Base-by-base conservation (phyloP, 2,113 vertebrate genomes). In the Phoenicopterus ruber region DNA sequence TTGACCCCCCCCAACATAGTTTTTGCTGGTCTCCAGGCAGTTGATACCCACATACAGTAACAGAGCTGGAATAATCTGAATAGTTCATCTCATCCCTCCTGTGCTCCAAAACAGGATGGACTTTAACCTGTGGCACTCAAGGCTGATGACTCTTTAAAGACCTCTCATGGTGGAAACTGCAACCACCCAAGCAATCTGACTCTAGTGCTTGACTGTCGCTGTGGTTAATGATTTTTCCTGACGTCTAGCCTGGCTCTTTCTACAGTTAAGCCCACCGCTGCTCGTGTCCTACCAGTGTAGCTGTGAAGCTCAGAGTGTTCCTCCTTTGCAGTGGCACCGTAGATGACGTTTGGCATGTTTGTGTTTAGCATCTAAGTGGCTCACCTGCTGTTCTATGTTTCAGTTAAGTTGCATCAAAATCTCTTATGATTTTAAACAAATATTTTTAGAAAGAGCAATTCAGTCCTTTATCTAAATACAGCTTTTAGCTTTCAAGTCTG, bases 371-470 rank as follows among this genome's bases (percentile, higher is more conserved):
- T 58, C 42, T 46, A 29, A 88, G 63, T 55, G 71, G n/a, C 76
- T 95, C 42, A 66, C 79, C 55, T 93, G 58, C 71, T 88, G 34
- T 34, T 95, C 12, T 0, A 0, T 25, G 15, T 82, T 94, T 90
- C 62, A 52, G 52, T 91, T 89, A 63, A 90, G 63, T 49, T 61
- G 84, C 78, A 49, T 91, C 62, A 69, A 93, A 87, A 81, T 84
- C 36, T 91, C 78, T 57, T 89, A 42, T 0, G 2, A 8, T 80
- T 85, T 83, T 69, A 72, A 85, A 79, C 21, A 91, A 65, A 61
- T 90, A 93, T 83, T 95, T 95, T 96, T 85, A 80, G 88, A 77
- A 77, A 52, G 57, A 93, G 71, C 40, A 18, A 1, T 69, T 82
- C 40, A 82, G 29, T 57, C 36, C 67, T 82, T 73, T 73, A 49